Percentiles rank a stretch among this genome's conserved stretches.
These are phyloP conservation scores for Siphlonurus alternatus DNA, from an alignment of 2,888 invertebrate genomes.

Conservation along the genomic window DNA sequence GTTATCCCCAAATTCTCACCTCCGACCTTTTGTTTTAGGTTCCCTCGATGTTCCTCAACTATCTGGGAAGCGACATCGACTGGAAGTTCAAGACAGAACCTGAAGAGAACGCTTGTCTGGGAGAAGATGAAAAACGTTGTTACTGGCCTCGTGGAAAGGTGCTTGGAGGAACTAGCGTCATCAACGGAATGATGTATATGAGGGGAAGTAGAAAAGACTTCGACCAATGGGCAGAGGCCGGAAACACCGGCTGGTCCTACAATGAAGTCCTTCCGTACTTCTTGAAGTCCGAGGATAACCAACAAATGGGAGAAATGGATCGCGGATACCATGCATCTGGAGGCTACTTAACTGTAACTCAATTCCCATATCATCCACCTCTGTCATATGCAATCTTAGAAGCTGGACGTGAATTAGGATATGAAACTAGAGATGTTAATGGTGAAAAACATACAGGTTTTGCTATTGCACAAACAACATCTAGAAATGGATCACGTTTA, in stretches of 20 bases:
- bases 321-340: conserved; percentile 55
- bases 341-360: conserved; percentile 58
- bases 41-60: conserved; percentile 79
- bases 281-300: conserved; percentile 70
- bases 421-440: conserved; percentile 53
- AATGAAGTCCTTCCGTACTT: conserved; percentile 82
- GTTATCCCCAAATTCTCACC: too few species aligned
- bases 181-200: conserved; percentile 95
- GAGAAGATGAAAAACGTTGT: conserved; percentile 50
- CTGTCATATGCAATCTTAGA: conserved; percentile 60
- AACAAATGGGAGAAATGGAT: conserved; percentile 43
- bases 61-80: conserved; percentile 70
- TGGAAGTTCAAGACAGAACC: conserved; percentile 78
- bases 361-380: conserved; percentile 75
- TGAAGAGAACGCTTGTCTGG: conserved; percentile 58
- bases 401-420: conserved; percentile 60
- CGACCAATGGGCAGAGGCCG: conserved; percentile 71
- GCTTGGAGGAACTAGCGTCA: conserved; percentile 77
- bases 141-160: conserved; percentile 81
- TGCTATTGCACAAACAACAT: conserved; percentile 75
- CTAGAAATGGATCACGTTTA: conserved; percentile 67
- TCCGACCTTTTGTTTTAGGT: too few species aligned
- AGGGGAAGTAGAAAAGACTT: conserved; percentile 75
- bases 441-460: conserved; percentile 68
- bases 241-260: conserved; percentile 80